Conservation (phyloP, 2,797 vertebrate species). For the Lepilemur ruficaudatus region DNA sequence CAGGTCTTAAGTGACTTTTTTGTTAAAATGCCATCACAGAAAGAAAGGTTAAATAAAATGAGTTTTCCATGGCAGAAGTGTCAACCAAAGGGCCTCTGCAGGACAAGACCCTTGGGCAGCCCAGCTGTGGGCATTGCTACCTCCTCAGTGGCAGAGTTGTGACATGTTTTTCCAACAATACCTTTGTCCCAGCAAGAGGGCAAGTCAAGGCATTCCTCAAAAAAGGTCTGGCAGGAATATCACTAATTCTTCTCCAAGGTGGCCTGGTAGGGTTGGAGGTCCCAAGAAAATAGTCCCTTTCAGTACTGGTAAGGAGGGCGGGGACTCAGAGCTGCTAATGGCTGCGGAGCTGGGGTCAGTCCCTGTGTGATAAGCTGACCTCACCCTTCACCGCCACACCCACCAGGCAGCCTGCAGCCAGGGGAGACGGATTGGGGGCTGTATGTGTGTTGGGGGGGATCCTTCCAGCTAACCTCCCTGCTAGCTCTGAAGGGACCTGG, state of each 20-base stretch:
- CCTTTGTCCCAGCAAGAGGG: background rate
- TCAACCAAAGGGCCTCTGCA: background rate
- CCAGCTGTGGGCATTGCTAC: background rate
- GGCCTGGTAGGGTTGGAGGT: background rate
- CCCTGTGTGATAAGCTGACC: background rate
- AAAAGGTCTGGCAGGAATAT: background rate
- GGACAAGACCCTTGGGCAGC: background rate
- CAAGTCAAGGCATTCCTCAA: background rate
- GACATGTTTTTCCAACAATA: background rate
- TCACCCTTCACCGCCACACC: background rate
- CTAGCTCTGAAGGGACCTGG: background rate
- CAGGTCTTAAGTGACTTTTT: slow-evolving; percentile 60
- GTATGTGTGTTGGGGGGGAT: background rate
- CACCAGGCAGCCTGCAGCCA: background rate
- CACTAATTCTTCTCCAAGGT: background rate
- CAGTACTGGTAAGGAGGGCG: background rate
- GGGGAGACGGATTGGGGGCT: background rate
- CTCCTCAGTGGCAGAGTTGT: background rate
- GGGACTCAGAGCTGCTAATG: rapidly evolving
- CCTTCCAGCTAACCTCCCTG: background rate
- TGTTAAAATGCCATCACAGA: background rate
- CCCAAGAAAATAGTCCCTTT: background rate
- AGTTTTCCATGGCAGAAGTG: background rate
- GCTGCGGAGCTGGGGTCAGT: background rate
- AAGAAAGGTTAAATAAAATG: slow-evolving; percentile 60